These are phyloP conservation scores for Chironomus tepperi DNA, from an alignment of 1,140 invertebrate species.

Conservation along the genomic window DNA sequence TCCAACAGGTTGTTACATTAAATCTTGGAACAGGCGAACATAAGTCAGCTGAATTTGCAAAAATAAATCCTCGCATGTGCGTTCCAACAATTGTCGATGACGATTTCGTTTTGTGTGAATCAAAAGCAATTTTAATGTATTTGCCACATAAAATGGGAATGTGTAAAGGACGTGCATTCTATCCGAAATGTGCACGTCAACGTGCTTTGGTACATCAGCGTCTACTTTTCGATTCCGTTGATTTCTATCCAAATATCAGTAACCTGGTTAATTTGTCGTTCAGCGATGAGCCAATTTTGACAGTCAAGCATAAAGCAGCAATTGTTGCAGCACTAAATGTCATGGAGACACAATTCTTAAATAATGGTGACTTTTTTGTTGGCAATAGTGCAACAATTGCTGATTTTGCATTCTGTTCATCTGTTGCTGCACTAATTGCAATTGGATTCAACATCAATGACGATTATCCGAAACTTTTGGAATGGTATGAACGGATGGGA, in stretches of 20 bases:
- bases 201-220: neutral
- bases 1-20: neutral
- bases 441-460: neutral
- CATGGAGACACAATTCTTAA: neutral
- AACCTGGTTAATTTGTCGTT: neutral
- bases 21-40: neutral
- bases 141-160: neutral
- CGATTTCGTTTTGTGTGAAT: slow-evolving; percentile 3
- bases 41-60: neutral
- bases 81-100: slow-evolving; percentile 19
- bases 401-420: slow-evolving; percentile 11
- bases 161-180: neutral
- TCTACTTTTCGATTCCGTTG: slow-evolving; percentile 1
- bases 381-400: neutral
- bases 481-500: slow-evolving; percentile 11
- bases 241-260: neutral
- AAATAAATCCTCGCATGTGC: slow-evolving; percentile 3
- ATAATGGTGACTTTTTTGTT: neutral
- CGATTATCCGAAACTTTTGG: neutral
- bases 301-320: neutral
- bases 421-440: neutral
- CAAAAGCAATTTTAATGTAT: slow-evolving; percentile 16
- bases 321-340: neutral
- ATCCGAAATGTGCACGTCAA: neutral
- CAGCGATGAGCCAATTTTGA: neutral